Evolutionary conservation across 2,113 vertebrate species (phyloP).

Genomic region (Misgurnus mizolepis): DNA sequence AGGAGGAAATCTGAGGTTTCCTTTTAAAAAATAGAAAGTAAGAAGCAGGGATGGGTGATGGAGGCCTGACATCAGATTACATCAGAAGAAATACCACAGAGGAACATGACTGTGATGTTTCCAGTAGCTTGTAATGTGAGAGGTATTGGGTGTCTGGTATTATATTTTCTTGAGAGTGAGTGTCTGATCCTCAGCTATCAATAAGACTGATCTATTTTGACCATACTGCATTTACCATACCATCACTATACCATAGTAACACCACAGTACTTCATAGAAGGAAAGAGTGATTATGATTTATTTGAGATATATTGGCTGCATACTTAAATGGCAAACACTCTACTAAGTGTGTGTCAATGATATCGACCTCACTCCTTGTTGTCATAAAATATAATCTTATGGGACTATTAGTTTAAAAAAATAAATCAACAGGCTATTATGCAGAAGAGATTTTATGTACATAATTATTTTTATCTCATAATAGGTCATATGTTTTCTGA

Average conservation of each 20-base stretch:
- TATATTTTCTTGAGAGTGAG: slow-evolving; percentile 2
- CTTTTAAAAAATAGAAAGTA: background rate
- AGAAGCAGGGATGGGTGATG: background rate
- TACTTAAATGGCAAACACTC: background rate
- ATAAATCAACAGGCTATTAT: no score
- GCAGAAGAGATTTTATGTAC: no score
- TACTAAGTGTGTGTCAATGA: slow-evolving; percentile 8
- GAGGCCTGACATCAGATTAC: slow-evolving; percentile 14
- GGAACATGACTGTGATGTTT: slow-evolving; percentile 18
- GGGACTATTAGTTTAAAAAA: no score
- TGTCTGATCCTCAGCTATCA: background rate
- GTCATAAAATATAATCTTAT: no score
- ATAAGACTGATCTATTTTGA: background rate
- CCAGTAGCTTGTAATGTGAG: no score
- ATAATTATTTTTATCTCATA: no score
- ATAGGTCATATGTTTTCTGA: no score
- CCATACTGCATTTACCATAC: background rate
- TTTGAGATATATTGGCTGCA: background rate
- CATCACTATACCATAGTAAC: no score
- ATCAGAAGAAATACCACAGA: background rate
- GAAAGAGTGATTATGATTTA: background rate
- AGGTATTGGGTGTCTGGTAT: no score
- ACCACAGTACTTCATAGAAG: no score
- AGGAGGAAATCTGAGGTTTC: slow-evolving; percentile 5
- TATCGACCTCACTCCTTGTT: background rate